phyloP scores from a whole-genome alignment of 2,113 vertebrate species.

The Alosa alosa region DNA sequence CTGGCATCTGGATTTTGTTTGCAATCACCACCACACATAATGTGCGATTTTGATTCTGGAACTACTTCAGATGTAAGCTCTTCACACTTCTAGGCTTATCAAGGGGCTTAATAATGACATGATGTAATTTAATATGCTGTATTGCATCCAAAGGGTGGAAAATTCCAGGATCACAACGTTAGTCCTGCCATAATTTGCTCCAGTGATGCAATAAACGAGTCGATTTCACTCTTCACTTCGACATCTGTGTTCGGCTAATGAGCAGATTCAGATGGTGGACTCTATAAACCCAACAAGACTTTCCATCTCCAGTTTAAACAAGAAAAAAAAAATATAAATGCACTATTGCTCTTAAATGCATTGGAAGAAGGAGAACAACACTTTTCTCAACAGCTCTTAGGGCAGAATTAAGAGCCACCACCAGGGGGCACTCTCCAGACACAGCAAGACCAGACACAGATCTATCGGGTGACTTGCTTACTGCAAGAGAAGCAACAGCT shows the following conservation, averaged over 20 bases:
- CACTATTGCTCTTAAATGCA: background rate
- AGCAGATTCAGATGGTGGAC: background rate
- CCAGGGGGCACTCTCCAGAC: constrained; percentile 47
- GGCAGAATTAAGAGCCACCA: constrained; percentile 44
- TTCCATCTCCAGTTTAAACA: constrained; percentile 1
- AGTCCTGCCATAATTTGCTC: background rate
- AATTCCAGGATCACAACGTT: background rate
- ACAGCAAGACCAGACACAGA: constrained; percentile 16
- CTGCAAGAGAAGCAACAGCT: constrained; percentile 65
- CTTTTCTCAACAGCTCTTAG: background rate
- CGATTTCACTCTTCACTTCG: background rate
- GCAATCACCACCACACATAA: background rate
- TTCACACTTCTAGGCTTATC: background rate
- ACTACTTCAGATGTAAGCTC: background rate
- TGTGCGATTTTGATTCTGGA: background rate
- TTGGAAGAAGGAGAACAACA: background rate
- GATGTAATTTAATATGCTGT: background rate
- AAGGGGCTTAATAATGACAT: background rate
- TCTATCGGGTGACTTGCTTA: constrained; percentile 55
- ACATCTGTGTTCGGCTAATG: background rate
- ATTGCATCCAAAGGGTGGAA: background rate
- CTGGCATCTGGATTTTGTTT: background rate
- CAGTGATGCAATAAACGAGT: constrained; percentile 1
- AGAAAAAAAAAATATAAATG: background rate
- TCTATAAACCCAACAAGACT: background rate